Evolutionary conservation across 2,888 invertebrate genomes (phyloP), one percentile per base, ranked within the genome.

Genomic region (Ornithoptera priamus): DNA sequence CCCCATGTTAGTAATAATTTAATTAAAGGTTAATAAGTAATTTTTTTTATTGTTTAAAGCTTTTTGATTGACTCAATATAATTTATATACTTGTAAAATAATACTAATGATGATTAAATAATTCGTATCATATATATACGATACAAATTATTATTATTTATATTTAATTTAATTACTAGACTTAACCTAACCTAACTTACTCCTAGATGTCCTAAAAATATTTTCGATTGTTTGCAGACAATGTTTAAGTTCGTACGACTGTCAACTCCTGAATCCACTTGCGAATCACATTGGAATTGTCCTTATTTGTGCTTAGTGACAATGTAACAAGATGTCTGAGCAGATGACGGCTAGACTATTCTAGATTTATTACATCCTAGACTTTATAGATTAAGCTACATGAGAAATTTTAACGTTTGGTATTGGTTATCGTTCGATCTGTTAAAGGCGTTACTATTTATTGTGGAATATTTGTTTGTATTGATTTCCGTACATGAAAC

Each of bases 221-320:
- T 6, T 2, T 24, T 39, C 15, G 24, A 39, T n/a, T 53, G 46
- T 30, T 18, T 70, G 53, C 67, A 56, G 7, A 60, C 24, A 15
- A 2, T 58, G 12, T 10, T 20, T 22, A 36, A 12, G 63, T 60
- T 53, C 50, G 53, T 6, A 39, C 22, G 24, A 60, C 64, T 64
- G 68, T 53, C 64, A 24, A n/a, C 63, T 63, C 63, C 42, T 67
- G 70, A 39, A 63, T 63, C 66, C 58, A 62, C 66, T 70, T 63
- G 70, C 66, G 67, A 70, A 70, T 67, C 64, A 63, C 53, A 70
- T 64, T 70, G 58, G 62, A 63, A 60, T 66, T 67, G 70, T 70
- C 70, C 70, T 70, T 70, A 70, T 70, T 70, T 63, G 70, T 63
- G 63, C 59, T 70, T 50, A 66, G 46, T 62, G 70, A 70, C 67